Conservation (phyloP, 2,797 vertebrate species). For the Epinephelus awoara region DNA sequence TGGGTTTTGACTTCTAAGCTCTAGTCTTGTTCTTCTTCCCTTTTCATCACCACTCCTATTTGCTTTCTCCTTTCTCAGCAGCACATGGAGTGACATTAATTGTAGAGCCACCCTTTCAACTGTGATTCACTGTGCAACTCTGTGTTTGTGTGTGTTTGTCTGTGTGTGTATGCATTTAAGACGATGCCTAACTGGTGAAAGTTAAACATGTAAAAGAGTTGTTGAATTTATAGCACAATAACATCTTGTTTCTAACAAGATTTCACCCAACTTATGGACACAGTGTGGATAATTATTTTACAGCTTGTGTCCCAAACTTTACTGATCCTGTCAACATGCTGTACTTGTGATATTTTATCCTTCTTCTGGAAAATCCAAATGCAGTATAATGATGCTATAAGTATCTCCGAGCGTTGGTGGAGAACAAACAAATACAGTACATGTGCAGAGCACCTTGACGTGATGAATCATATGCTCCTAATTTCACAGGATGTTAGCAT, state of each 20-base stretch:
- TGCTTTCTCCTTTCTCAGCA: not conserved
- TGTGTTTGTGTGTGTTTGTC: not conserved
- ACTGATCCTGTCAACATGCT: not conserved
- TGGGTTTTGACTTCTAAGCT: not conserved
- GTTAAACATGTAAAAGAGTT: not conserved
- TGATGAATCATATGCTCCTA: not conserved
- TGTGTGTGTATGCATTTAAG: not conserved
- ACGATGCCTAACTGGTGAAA: not conserved
- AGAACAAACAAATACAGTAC: not conserved
- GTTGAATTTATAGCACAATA: not conserved
- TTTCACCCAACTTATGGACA: not conserved
- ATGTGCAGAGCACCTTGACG: not conserved
- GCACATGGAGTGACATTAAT: not conserved
- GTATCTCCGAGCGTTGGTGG: not conserved
- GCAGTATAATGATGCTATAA: slow-evolving; percentile 8
- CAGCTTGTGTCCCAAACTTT: not conserved
- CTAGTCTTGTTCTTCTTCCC: not conserved
- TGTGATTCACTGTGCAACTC: not conserved
- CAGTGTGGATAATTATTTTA: not conserved
- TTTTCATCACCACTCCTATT: not conserved
- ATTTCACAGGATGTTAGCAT: not conserved
- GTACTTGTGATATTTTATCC: slow-evolving; percentile 1
- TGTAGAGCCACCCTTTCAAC: not conserved
- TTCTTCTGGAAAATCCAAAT: slow-evolving; percentile 5
- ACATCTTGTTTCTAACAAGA: not conserved